Percentiles rank a stretch among this genome's conserved stretches.
Evolutionary conservation across 2,888 invertebrate species (phyloP).

Genomic region (Prosapia bicincta): DNA sequence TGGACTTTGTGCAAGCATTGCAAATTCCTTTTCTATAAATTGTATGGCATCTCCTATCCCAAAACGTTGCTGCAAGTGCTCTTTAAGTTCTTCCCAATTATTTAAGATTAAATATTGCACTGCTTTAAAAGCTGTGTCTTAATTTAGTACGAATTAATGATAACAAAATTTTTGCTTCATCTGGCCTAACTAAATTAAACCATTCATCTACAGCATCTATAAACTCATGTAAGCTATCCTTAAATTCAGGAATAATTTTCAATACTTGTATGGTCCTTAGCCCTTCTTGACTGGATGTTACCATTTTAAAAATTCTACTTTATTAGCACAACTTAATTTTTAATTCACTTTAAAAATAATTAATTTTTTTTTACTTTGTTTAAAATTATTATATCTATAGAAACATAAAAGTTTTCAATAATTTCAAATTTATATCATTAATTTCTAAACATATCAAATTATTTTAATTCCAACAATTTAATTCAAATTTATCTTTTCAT

Average conservation of each 20-base stretch:
- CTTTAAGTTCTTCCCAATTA: conserved; percentile 1
- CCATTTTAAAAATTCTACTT: too few relatives aligned
- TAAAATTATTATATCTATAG: too few relatives aligned
- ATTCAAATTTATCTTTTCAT: too few relatives aligned
- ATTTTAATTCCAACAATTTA: too few relatives aligned
- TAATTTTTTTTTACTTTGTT: too few relatives aligned
- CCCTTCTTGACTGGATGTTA: background rate
- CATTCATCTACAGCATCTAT: background rate
- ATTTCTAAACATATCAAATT: too few relatives aligned
- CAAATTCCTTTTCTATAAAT: conserved; percentile 8
- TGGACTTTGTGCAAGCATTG: background rate
- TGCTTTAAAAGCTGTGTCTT: conserved; percentile 7
- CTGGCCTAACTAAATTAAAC: background rate
- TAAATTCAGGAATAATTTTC: conserved; percentile 6
- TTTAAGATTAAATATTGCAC: background rate
- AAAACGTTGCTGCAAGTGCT: background rate
- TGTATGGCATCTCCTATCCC: background rate
- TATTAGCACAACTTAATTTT: too few relatives aligned
- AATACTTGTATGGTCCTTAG: conserved; percentile 4
- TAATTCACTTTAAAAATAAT: too few relatives aligned
- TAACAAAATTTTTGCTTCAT: background rate
- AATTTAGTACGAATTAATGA: background rate
- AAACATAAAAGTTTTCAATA: too few relatives aligned
- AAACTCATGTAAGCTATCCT: background rate
- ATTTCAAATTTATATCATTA: too few relatives aligned